phyloP scores from a whole-genome alignment of 2,797 vertebrate species.

The Halcyon chelicuti region DNA sequence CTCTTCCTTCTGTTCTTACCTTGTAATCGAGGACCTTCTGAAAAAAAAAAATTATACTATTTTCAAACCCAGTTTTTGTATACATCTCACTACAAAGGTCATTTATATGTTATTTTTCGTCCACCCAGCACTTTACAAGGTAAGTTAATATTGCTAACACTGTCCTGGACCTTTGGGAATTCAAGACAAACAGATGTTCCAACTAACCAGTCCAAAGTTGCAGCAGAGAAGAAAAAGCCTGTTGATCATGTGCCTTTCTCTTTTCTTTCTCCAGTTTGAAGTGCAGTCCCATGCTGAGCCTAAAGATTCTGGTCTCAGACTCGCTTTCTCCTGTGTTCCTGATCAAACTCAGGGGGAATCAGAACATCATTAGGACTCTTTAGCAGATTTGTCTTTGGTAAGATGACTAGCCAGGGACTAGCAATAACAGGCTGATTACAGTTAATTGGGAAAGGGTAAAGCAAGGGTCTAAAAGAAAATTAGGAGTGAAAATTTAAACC shows the following conservation, averaged over 20 bases:
- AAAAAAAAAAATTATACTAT: neutral
- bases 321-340: neutral
- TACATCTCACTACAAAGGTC: neutral
- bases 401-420: neutral
- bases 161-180: neutral
- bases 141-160: neutral
- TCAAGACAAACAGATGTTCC: neutral
- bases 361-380: neutral
- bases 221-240: neutral
- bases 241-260: fast-evolving
- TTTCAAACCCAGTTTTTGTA: neutral
- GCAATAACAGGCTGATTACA: neutral
- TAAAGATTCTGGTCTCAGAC: neutral
- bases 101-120: neutral
- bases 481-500: too few relatives aligned
- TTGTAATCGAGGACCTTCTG: neutral
- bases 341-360: neutral
- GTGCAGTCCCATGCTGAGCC: neutral
- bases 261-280: neutral
- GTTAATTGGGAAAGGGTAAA: neutral
- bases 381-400: neutral
- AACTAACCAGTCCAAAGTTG: neutral
- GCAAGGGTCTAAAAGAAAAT: neutral
- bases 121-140: neutral
- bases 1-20: neutral